Evolutionary conservation across 2,113 vertebrate genomes (phyloP), one percentile per base, ranked within the genome.

Genomic region (Caloenas nicobarica): DNA sequence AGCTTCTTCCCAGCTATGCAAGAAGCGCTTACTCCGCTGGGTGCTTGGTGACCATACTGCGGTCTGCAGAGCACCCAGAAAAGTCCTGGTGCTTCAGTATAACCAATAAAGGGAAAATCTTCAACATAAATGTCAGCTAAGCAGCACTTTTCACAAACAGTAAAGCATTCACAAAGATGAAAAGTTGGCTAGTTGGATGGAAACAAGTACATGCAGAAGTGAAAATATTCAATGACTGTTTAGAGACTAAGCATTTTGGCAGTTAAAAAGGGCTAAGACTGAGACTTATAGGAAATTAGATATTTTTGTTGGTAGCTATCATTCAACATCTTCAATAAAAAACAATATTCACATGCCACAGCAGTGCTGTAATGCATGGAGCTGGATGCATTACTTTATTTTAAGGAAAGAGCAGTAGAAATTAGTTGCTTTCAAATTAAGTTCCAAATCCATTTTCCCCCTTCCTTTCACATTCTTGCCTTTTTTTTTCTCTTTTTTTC

Each of bases 281-380:
- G 14, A 81, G 72, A 68, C 51, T 83, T 91, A 90, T 19, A 73
- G 79, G 88, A 96, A 95, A 93, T 88, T 15, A 94, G 94, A 82
- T 88, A 79, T 95, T 96, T 96, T 56, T 69, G 42, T 84, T 94
- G 89, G 76, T 81, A 90, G 88, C 40, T 81, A 46, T 88, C 58
- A 91, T 93, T 93, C 62, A 73, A 61, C 34, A 77, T 86, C 62
- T 94, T 60, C 50, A 89, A 61, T 74, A 66, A 79, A 84, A 78
- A 65, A 21, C 17, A 78, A 48, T 8, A n/a, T 28, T 62, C 42
- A 53, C 3, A 7, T 76, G 76, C 60, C 69, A 93, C 76, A 85
- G 69, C 48, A 69, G 28, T 54, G 38, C 40, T 84, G 58, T 61
- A 94, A 86, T 21, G 19, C 24, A 44, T 25, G 33, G 36, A 81